These are phyloP conservation scores for Melanotaenia parkinsoni DNA, from an alignment of 2,797 vertebrate genomes.

Conservation along the genomic window DNA sequence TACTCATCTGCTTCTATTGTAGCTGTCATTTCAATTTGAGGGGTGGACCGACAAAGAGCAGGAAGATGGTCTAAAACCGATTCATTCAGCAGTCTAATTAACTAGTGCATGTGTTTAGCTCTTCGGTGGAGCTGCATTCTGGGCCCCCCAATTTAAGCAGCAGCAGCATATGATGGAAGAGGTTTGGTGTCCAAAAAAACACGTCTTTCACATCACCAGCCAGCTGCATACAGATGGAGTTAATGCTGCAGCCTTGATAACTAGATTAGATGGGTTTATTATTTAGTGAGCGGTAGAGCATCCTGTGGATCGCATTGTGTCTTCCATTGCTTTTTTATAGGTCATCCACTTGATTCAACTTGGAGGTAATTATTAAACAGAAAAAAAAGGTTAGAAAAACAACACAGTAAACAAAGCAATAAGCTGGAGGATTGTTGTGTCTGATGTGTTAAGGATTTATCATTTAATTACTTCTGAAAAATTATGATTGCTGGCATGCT, in stretches of 20 bases:
- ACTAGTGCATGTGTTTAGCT: slow-evolving; percentile 49
- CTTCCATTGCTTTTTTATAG: slow-evolving; percentile 42
- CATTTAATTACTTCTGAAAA: slow-evolving; percentile 51
- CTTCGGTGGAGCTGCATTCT: slow-evolving; percentile 8
- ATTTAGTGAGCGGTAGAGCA: slow-evolving; percentile 51
- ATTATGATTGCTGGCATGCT: slow-evolving; percentile 41
- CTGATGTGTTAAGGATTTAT: slow-evolving; percentile 49
- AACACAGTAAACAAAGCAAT: slow-evolving; percentile 41
- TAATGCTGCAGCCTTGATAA: slow-evolving; percentile 53
- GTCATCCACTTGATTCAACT: slow-evolving; percentile 51
- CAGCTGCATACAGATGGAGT: slow-evolving; percentile 43
- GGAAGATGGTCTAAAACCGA: slow-evolving; percentile 55
- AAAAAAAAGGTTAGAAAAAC: slow-evolving; percentile 62
- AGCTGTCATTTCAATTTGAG: slow-evolving; percentile 68
- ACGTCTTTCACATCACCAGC: slow-evolving; percentile 36
- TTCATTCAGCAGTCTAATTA: slow-evolving; percentile 68
- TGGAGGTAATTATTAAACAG: slow-evolving; percentile 58
- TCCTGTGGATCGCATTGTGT: slow-evolving; percentile 34
- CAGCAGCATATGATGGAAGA: slow-evolving; percentile 35
- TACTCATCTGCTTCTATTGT: slow-evolving; percentile 67
- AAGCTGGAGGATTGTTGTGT: slow-evolving; percentile 31
- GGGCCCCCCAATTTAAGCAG: slow-evolving; percentile 28
- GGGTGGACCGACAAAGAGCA: slow-evolving; percentile 64
- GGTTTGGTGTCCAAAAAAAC: slow-evolving; percentile 40
- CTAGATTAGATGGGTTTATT: slow-evolving; percentile 61